These are phyloP conservation scores for Nebria ingens DNA, from an alignment of 1,140 invertebrate genomes.

Conservation along the genomic window DNA sequence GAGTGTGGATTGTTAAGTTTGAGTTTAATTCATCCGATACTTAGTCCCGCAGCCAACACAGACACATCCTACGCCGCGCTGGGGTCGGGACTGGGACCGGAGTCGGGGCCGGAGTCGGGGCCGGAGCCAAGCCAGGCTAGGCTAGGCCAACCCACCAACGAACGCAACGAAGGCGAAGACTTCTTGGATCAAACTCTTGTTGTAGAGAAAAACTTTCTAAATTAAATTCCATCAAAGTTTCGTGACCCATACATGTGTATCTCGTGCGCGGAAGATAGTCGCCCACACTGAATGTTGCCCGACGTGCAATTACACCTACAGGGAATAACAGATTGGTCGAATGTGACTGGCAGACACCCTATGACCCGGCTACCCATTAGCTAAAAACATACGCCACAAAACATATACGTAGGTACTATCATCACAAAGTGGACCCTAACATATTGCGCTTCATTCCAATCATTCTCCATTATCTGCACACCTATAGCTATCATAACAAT, in stretches of 20 bases:
- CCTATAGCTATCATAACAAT: too few relatives aligned
- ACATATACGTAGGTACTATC: too few relatives aligned
- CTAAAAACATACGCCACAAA: not conserved
- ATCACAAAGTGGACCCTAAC: too few relatives aligned
- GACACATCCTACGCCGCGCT: not conserved
- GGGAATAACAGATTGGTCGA: not conserved
- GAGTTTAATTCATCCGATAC: not conserved
- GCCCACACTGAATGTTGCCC: not conserved
- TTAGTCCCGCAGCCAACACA: not conserved
- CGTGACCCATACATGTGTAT: slow-evolving; percentile 24
- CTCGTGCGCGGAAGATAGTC: not conserved
- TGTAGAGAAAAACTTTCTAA: slow-evolving; percentile 11
- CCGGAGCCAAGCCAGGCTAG: not conserved
- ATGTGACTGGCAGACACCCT: not conserved
- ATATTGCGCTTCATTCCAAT: too few relatives aligned
- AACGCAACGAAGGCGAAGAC: too few relatives aligned
- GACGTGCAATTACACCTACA: not conserved
- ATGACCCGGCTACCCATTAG: not conserved
- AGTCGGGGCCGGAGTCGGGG: not conserved
- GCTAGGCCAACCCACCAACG: too few relatives aligned
- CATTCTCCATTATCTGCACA: too few relatives aligned
- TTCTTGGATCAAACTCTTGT: slow-evolving; percentile 7
- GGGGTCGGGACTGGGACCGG: not conserved
- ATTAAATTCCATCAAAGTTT: slow-evolving; percentile 17
- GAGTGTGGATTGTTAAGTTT: slow-evolving; percentile 6